Base-by-base conservation (phyloP, 2,797 vertebrate species). In the Gastrophryne carolinensis region DNA sequence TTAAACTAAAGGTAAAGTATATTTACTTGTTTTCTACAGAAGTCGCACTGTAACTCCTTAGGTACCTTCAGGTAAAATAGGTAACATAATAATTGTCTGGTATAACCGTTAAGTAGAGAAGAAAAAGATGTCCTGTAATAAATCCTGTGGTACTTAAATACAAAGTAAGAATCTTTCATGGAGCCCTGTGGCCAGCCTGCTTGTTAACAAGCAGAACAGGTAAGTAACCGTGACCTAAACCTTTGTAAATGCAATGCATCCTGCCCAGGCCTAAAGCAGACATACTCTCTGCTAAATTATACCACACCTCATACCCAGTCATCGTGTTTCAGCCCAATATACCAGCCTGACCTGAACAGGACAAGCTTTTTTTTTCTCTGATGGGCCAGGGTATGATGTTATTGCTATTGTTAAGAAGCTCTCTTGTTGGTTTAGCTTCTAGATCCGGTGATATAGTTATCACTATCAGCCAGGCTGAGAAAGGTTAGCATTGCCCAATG, bases 181-280 rank as follows among this genome's bases (percentile, higher is more conserved):
- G 89, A 86, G 87, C 88, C 85, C 86, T 89, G 90, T 89, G 82
- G 88, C 85, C 84, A 84, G 84, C 87, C 86, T 84, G 84, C 81
- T 77, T 76, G 83, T 83, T 84, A 78, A 80, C 83, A 63, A 88
- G 82, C 87, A 80, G 73, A 49, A 47, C 87, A 99, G 97, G 97
- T 99, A 96, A 98, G 97, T 98, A 91, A 89, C 79, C n/a, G 83
- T 79, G 85, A 13, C 85, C 85, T 41, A 85, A 84, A 84, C 87
- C 87, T 89, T 72, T 84, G 89, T 87, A 86, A 81, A 89, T 73
- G 87, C 90, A 88, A 88, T 87, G 93, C 92, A 95, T 90, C 92
- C 93, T 93, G 93, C 83, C n/a, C 72, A 37, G 83, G 2, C 72
- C 44, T 12, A 71, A 44, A 27, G 52, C 32, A 61, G n/a, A n/a